Evolutionary conservation across 2,797 vertebrate genomes (phyloP).

Genomic region (Myotis daubentonii): DNA sequence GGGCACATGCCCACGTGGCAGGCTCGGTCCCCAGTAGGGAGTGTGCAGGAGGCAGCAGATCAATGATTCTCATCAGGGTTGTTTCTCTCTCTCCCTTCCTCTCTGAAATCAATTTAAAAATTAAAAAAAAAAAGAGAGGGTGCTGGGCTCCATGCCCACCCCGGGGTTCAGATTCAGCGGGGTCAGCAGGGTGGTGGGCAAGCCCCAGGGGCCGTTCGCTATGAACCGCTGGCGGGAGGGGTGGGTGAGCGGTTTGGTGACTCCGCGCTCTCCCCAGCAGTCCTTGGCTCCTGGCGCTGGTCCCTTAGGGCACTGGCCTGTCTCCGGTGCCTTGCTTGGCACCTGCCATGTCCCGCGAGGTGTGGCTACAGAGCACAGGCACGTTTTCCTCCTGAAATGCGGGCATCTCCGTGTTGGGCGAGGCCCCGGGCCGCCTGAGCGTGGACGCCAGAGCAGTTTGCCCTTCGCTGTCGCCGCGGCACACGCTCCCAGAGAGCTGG

Average conservation of each 20-base stretch:
- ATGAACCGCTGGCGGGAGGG: neutral
- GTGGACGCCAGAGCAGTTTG: neutral
- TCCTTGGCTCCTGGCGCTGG: neutral
- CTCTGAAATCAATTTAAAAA: too few species aligned
- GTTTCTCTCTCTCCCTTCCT: too few species aligned
- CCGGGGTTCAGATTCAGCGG: neutral
- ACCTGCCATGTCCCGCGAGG: neutral
- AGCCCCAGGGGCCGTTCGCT: neutral
- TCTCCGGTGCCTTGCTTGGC: neutral
- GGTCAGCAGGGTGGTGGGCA: too few species aligned
- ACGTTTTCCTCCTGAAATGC: neutral
- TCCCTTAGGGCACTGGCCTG: neutral
- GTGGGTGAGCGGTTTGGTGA: neutral
- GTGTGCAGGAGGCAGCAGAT: too few species aligned
- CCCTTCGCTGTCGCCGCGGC: neutral
- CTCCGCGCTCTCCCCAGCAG: neutral
- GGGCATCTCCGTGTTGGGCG: neutral
- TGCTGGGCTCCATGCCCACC: neutral
- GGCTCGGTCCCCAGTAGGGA: too few species aligned
- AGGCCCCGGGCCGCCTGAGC: neutral
- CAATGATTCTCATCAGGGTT: too few species aligned
- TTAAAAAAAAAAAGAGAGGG: neutral
- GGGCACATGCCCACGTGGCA: too few species aligned
- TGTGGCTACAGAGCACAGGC: neutral
- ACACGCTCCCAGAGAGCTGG: constrained; percentile 16